Conservation (phyloP, 2,113 vertebrate species). For the Syrrhaptes paradoxus region DNA sequence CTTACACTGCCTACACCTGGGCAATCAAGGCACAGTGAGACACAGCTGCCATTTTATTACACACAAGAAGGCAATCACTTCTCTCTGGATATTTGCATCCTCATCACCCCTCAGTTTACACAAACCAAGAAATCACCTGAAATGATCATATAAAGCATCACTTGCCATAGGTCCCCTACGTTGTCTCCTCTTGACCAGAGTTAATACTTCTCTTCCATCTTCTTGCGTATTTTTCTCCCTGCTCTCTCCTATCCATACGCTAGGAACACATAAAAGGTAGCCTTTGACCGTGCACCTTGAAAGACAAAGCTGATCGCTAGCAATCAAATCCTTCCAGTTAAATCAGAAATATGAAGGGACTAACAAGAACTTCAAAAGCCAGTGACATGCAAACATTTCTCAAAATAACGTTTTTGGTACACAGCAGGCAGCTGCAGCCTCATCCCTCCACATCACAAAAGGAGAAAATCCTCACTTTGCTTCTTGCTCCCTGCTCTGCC, state of each 20-base stretch:
- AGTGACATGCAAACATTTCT: neutral
- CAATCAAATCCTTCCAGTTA: slow-evolving; percentile 22
- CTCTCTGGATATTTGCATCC: neutral
- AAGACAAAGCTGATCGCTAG: slow-evolving; percentile 4
- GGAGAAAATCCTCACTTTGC: neutral
- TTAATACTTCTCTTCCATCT: neutral
- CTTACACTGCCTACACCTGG: neutral
- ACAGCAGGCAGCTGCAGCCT: slow-evolving; percentile 1
- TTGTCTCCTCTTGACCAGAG: neutral
- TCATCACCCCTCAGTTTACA: neutral
- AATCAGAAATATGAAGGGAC: neutral
- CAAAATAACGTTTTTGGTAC: neutral
- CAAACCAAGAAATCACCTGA: neutral
- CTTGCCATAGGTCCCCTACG: neutral
- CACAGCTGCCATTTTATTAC: neutral
- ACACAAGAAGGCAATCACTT: neutral
- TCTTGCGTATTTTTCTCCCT: slow-evolving; percentile 1
- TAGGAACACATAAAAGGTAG: neutral
- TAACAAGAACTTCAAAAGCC: slow-evolving; percentile 3
- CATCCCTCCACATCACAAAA: neutral
- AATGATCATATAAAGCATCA: neutral
- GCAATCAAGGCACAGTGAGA: neutral
- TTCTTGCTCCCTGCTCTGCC: neutral
- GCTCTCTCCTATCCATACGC: neutral
- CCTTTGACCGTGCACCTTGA: neutral